These are phyloP conservation scores for Mya arenaria DNA, from an alignment of 1,140 invertebrate genomes.

Conservation along the genomic window DNA sequence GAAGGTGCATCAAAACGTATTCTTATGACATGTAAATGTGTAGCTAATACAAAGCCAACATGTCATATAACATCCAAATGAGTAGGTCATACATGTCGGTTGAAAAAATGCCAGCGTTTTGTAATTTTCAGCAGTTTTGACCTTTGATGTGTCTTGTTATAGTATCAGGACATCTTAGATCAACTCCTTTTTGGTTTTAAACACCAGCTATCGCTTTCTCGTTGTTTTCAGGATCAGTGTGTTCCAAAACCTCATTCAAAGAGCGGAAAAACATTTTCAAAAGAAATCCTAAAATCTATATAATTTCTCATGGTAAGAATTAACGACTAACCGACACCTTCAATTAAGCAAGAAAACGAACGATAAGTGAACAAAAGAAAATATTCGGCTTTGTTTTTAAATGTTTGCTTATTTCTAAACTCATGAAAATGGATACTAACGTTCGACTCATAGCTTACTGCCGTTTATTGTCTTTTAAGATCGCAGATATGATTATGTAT, in stretches of 20 bases:
- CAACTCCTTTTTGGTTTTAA: background rate
- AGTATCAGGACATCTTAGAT: background rate
- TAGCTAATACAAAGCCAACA: too few relatives aligned
- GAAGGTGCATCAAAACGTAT: too few relatives aligned
- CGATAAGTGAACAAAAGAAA: conserved; percentile 47
- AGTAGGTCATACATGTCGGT: too few relatives aligned
- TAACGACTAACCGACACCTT: conserved; percentile 37
- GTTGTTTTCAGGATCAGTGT: conserved; percentile 35
- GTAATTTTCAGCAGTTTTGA: background rate
- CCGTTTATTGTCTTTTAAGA: too few relatives aligned
- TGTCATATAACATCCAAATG: too few relatives aligned
- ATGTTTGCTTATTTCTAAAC: conserved; percentile 30
- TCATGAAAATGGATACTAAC: conserved; percentile 39
- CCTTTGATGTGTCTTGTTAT: background rate
- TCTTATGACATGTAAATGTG: too few relatives aligned
- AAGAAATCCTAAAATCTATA: conserved; percentile 11
- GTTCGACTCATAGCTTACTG: background rate
- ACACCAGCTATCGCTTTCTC: background rate
- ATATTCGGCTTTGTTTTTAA: conserved; percentile 56
- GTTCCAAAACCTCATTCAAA: conserved; percentile 23
- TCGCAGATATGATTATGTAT: too few relatives aligned
- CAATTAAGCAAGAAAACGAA: conserved; percentile 55
- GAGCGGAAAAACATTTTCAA: conserved; percentile 45
- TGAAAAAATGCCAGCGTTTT: too few relatives aligned
- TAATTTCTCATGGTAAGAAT: background rate